A percentile compares a stretch with the other conserved stretches of the same genome.
Conservation (phyloP, 2,888 invertebrate genomes). For the Mesodorylaimus sp. region DNA sequence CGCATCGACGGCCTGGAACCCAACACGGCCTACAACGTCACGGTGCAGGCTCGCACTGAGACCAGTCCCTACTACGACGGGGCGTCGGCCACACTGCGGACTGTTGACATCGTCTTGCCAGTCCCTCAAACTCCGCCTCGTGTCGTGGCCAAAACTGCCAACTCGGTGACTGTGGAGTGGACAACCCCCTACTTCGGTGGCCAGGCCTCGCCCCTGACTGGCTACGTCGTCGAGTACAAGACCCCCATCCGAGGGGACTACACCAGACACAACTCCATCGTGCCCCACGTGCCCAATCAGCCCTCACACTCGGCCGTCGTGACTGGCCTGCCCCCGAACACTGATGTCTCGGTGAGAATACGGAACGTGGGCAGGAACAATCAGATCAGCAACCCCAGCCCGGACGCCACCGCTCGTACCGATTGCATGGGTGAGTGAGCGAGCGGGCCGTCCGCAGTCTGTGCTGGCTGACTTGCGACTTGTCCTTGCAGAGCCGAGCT, state of each 20-base stretch:
- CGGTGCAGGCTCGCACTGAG: conserved; percentile 14
- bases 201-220: conserved; percentile 16
- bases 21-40: conserved; percentile 26
- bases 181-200: conserved; percentile 15
- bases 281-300: conserved; percentile 21
- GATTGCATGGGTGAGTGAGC: conserved; percentile 19
- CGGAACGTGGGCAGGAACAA: conserved; percentile 20
- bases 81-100: neutral
- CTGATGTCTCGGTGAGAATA: conserved; percentile 24
- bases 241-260: conserved; percentile 20
- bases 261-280: conserved; percentile 20
- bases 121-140: neutral
- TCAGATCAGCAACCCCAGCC: conserved; percentile 24
- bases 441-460: neutral
- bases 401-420: conserved; percentile 25
- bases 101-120: no score
- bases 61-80: conserved; percentile 10
- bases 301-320: conserved; percentile 21
- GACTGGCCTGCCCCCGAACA: conserved; percentile 24
- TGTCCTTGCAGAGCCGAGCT: conserved; percentile 17
- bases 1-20: conserved; percentile 23
- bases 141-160: neutral
- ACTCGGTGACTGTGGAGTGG: conserved; percentile 24
- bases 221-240: conserved; percentile 26
- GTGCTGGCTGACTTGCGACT: neutral